These are phyloP conservation scores for Martes martes DNA, from an alignment of 2,113 vertebrate species.

Conservation along the genomic window DNA sequence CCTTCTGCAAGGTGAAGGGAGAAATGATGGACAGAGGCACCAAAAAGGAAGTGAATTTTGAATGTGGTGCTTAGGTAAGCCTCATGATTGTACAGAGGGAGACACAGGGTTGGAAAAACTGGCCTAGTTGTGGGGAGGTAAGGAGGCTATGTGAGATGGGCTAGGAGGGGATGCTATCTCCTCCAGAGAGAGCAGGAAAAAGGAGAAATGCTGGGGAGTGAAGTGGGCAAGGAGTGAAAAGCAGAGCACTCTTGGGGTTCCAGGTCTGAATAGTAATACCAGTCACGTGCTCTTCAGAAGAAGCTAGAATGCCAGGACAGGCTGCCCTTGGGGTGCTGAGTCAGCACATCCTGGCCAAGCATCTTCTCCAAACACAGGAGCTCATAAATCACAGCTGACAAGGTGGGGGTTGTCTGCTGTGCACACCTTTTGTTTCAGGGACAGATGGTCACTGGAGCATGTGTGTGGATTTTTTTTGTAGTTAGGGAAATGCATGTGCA, in stretches of 20 bases:
- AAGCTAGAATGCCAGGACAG: neutral
- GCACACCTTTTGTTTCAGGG: neutral
- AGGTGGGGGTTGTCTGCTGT: neutral
- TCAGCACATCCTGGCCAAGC: neutral
- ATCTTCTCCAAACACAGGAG: neutral
- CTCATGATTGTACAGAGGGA: neutral
- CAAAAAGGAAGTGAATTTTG: neutral
- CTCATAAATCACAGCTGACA: constrained; percentile 34
- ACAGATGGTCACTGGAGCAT: constrained; percentile 43
- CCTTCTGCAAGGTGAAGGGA: neutral
- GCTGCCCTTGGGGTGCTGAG: neutral
- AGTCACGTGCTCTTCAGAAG: neutral
- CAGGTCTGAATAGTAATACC: neutral
- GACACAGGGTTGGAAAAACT: too few species aligned
- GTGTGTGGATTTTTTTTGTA: neutral
- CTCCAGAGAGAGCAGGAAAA: too few species aligned
- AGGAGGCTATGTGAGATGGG: neutral
- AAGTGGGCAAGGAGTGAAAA: neutral
- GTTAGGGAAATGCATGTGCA: neutral
- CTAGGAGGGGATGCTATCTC: too few species aligned
- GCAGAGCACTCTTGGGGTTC: neutral
- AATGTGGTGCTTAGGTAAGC: neutral
- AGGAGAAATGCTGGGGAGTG: too few species aligned
- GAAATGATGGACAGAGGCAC: neutral
- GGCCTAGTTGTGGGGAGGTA: neutral